A percentile compares a stretch with the other conserved stretches of the same genome.
These are phyloP conservation scores for Poeciliopsis occidentalis DNA, from an alignment of 2,113 vertebrate species.

Conservation along the genomic window DNA sequence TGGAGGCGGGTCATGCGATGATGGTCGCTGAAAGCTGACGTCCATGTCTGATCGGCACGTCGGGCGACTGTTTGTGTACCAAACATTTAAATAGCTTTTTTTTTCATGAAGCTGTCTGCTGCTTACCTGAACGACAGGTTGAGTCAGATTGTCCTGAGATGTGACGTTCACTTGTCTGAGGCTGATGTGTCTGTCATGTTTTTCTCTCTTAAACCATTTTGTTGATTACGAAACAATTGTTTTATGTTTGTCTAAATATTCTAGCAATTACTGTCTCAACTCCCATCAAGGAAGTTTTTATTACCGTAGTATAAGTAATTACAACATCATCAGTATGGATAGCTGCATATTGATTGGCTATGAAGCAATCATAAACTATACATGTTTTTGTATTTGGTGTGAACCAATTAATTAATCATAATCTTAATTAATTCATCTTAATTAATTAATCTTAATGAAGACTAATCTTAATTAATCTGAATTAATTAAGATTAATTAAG, in stretches of 20 bases:
- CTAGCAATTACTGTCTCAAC: neutral
- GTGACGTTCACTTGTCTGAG: neutral
- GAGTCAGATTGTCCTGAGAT: slow-evolving; percentile 18
- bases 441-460: too few relatives aligned
- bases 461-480: too few relatives aligned
- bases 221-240: too few relatives aligned
- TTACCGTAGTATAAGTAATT: neutral
- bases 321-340: neutral
- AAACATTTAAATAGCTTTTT: slow-evolving; percentile 5
- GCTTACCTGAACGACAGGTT: slow-evolving; percentile 44
- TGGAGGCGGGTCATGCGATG: neutral
- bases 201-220: neutral
- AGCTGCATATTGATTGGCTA: neutral
- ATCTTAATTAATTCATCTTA: too few relatives aligned
- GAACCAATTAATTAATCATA: too few relatives aligned
- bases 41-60: slow-evolving; percentile 10
- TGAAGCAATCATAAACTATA: neutral
- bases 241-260: neutral
- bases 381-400: neutral
- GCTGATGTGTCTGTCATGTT: neutral
- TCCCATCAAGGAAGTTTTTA: neutral
- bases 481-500: too few relatives aligned
- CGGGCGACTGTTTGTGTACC: neutral
- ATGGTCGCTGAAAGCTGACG: slow-evolving; percentile 5
- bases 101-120: slow-evolving; percentile 47